Percentiles rank a stretch among this genome's conserved stretches.
These are phyloP conservation scores for Odontocerum albicorne DNA, from an alignment of 2,888 invertebrate species.

Conservation along the genomic window DNA sequence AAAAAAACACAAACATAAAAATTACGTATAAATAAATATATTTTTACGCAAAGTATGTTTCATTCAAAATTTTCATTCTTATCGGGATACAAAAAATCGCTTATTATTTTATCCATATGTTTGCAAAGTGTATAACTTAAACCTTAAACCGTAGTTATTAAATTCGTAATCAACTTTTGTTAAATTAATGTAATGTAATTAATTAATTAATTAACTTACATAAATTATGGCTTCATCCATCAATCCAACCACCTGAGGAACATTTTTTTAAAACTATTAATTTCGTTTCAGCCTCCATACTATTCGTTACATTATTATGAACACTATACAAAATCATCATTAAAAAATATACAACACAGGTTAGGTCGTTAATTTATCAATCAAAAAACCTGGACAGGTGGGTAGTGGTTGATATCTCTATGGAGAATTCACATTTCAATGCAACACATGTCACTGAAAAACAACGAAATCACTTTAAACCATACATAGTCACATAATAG, in stretches of 20 bases:
- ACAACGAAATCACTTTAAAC: slow-evolving; percentile 10
- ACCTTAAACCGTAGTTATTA: too few relatives aligned
- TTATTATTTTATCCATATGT: too few relatives aligned
- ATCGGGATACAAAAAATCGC: too few relatives aligned
- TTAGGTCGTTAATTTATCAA: not conserved
- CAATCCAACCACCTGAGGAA: slow-evolving; percentile 36
- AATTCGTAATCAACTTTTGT: too few relatives aligned
- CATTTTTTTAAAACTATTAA: slow-evolving; percentile 21
- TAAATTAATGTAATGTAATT: too few relatives aligned
- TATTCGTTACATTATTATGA: slow-evolving; percentile 5
- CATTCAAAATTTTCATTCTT: too few relatives aligned
- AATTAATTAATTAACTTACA: slow-evolving; percentile 18
- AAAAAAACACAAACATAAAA: too few relatives aligned
- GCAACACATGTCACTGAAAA: slow-evolving; percentile 26
- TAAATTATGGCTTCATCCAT: slow-evolving; percentile 24
- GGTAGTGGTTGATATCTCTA: not conserved
- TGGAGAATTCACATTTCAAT: slow-evolving; percentile 9
- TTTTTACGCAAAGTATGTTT: too few relatives aligned
- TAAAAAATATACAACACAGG: not conserved
- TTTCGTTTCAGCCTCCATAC: slow-evolving; percentile 13
- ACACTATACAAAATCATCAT: not conserved
- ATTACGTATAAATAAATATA: too few relatives aligned
- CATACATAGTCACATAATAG: not conserved
- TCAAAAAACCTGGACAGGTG: not conserved
- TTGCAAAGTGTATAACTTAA: too few relatives aligned